Evolutionary conservation across 2,888 invertebrate genomes (phyloP).

Genomic region (Parnassius smintheus): DNA sequence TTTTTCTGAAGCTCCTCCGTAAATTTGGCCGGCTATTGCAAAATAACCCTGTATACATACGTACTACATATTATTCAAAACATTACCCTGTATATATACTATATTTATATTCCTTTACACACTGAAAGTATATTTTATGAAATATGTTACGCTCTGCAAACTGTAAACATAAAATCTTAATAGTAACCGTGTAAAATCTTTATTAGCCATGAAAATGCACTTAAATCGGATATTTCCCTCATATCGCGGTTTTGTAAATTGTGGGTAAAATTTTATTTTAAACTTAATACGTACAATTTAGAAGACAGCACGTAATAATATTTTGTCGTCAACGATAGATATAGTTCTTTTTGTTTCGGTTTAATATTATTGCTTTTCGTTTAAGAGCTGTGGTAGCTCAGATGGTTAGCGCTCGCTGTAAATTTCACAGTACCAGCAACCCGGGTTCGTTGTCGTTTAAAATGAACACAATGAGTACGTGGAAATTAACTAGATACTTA

Average conservation of each 20-base stretch:
- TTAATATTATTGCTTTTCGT: not conserved
- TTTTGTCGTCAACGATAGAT: not conserved
- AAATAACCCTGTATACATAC: too few species aligned
- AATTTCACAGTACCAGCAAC: too few species aligned
- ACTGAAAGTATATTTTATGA: not conserved
- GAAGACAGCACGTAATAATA: too few species aligned
- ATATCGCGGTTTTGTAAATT: not conserved
- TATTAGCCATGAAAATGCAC: conserved; percentile 5
- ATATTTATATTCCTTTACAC: conserved; percentile 6
- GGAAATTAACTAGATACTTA: too few species aligned
- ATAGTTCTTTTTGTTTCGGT: not conserved
- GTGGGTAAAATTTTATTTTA: too few species aligned
- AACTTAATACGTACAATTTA: too few species aligned
- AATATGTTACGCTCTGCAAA: not conserved
- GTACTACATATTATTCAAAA: not conserved
- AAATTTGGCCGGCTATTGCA: too few species aligned
- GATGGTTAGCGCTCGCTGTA: too few species aligned
- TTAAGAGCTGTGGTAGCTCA: too few species aligned
- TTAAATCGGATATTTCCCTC: not conserved
- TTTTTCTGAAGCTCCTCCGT: too few species aligned
- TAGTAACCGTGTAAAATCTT: conserved; percentile 11
- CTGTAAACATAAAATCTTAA: conserved; percentile 7
- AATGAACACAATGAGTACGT: too few species aligned
- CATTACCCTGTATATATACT: not conserved
- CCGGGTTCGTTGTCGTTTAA: not conserved